phyloP scores from a whole-genome alignment of 1,140 invertebrate genomes.

The Pemphigus obesinymphae region DNA sequence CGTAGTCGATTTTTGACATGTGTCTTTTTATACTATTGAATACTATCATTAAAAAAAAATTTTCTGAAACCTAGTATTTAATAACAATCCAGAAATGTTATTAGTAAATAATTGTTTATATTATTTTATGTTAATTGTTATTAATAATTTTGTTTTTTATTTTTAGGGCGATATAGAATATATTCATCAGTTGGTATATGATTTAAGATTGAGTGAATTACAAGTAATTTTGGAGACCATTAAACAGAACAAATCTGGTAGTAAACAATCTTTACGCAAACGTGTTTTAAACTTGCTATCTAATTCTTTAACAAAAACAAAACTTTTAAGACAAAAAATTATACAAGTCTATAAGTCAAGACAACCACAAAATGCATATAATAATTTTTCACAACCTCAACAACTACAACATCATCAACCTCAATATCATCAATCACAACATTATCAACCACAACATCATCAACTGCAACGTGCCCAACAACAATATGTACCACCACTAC shows the following conservation, averaged over 20 bases:
- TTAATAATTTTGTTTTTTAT: not conserved
- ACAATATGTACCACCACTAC: not conserved
- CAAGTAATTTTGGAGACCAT: constrained; percentile 2
- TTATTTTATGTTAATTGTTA: too few species aligned
- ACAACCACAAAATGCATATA: not conserved
- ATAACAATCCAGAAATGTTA: too few species aligned
- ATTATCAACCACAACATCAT: not conserved
- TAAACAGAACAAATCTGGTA: constrained; percentile 4
- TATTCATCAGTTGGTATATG: constrained; percentile 27
- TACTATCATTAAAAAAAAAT: too few species aligned
- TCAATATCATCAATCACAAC: too few species aligned
- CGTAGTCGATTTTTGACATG: too few species aligned
- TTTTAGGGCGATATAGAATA: constrained; percentile 12
- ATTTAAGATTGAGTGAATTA: constrained; percentile 3
- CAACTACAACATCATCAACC: too few species aligned
- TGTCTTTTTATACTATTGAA: too few species aligned
- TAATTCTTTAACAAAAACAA: not conserved
- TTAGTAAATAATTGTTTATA: too few species aligned
- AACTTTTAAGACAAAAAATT: constrained; percentile 17
- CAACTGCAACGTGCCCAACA: too few species aligned
- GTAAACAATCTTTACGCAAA: constrained; percentile 18
- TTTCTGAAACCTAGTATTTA: too few species aligned
- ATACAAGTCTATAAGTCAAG: not conserved
- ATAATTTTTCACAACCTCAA: too few species aligned
- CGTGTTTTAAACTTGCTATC: constrained; percentile 8